Evolutionary conservation across 2,113 vertebrate species (phyloP).

Genomic region (Labeo rohita): DNA sequence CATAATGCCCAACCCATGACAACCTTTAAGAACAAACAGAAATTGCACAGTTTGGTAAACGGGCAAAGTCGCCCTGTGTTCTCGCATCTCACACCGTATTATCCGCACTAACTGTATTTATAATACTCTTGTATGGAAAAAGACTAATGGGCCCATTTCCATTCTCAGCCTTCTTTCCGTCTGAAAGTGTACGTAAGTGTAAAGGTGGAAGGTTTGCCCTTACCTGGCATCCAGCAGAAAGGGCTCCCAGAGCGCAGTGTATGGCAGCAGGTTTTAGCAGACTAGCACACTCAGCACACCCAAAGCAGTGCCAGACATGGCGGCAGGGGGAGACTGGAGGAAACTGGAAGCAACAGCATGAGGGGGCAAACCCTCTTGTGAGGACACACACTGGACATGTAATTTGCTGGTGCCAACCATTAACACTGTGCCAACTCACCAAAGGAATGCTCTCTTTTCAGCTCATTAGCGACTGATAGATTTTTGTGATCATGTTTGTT

Average conservation of each 20-base stretch:
- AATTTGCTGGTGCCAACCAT: background rate
- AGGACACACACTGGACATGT: slow-evolving; percentile 5
- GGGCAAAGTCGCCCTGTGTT: background rate
- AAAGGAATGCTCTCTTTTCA: slow-evolving; percentile 12
- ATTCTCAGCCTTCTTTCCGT: background rate
- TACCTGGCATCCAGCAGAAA: slow-evolving; percentile 11
- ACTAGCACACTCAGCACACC: slow-evolving; percentile 1
- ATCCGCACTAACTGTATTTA: background rate
- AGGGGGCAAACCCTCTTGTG: slow-evolving; percentile 14
- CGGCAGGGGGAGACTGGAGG: slow-evolving; percentile 4
- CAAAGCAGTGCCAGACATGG: slow-evolving; percentile 20
- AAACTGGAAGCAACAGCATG: slow-evolving; percentile 3
- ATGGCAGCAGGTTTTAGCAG: slow-evolving; percentile 18
- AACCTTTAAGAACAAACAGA: background rate
- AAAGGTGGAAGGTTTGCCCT: background rate
- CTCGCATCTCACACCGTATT: background rate
- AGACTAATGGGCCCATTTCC: background rate
- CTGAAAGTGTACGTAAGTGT: background rate
- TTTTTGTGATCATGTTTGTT: background rate
- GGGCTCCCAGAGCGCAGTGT: slow-evolving; percentile 3
- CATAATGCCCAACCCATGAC: background rate
- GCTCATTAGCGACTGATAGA: background rate
- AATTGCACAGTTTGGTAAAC: background rate
- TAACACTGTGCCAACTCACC: slow-evolving; percentile 16
- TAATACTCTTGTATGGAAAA: background rate